phyloP scores from a whole-genome alignment of 2,888 invertebrate genomes.

The Listrodromus nycthemerus region DNA sequence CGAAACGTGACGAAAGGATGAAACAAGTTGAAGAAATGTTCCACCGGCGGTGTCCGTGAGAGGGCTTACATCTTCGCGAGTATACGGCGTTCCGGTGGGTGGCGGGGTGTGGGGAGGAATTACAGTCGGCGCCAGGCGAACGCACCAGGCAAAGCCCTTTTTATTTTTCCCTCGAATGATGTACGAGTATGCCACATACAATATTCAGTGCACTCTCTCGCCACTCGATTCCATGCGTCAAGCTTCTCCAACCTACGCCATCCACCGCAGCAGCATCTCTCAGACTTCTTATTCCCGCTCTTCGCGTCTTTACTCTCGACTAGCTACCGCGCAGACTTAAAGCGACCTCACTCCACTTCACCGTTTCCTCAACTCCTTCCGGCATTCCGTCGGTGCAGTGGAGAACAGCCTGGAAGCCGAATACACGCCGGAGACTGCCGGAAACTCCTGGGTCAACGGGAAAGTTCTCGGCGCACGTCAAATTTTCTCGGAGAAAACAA shows the following conservation, averaged over 20 bases:
- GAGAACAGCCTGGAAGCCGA: slow-evolving; percentile 39
- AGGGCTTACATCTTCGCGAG: neutral
- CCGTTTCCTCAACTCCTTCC: slow-evolving; percentile 20
- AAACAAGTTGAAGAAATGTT: slow-evolving; percentile 56
- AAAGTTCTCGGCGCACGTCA: slow-evolving; percentile 23
- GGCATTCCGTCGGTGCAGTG: slow-evolving; percentile 24
- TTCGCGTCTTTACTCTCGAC: slow-evolving; percentile 56
- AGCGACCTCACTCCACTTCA: slow-evolving; percentile 30
- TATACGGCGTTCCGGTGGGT: slow-evolving; percentile 1
- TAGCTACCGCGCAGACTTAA: slow-evolving; percentile 51
- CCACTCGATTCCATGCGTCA: slow-evolving; percentile 77
- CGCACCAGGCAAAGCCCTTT: slow-evolving; percentile 67
- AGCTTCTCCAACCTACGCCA: slow-evolving; percentile 58
- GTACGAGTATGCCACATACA: slow-evolving; percentile 77
- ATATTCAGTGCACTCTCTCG: slow-evolving; percentile 78
- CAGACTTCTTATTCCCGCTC: slow-evolving; percentile 43
- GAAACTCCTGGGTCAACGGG: slow-evolving; percentile 45
- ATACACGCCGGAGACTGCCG: slow-evolving; percentile 38
- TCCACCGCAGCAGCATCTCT: slow-evolving; percentile 36
- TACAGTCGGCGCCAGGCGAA: slow-evolving; percentile 64
- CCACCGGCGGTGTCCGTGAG: slow-evolving; percentile 23
- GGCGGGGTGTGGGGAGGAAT: slow-evolving; percentile 10
- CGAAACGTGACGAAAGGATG: slow-evolving; percentile 13
- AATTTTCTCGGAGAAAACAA: neutral
- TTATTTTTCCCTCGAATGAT: slow-evolving; percentile 75